Evolutionary conservation across 2,888 invertebrate genomes (phyloP).

Genomic region (Ypsolopha sequella): DNA sequence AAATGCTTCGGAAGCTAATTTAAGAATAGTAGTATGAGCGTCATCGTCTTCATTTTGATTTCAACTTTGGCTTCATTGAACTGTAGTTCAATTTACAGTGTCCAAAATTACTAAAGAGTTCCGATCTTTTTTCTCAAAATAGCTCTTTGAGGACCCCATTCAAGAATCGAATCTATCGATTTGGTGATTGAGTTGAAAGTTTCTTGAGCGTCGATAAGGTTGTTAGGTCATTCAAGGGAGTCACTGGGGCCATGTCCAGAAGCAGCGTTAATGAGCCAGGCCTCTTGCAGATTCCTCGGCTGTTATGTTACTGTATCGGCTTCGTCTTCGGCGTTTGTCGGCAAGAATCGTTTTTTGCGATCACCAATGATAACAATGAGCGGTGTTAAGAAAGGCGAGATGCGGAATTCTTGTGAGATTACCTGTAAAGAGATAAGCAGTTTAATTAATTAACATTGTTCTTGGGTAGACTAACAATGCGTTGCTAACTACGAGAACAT

Average conservation of each 20-base stretch:
- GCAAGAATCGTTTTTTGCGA: conserved; percentile 62
- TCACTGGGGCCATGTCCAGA: conserved; percentile 14
- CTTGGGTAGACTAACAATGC: conserved; percentile 12
- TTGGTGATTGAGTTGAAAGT: background rate
- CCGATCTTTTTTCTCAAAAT: conserved; percentile 4
- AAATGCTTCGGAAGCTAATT: background rate
- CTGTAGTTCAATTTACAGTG: background rate
- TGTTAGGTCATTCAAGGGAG: background rate
- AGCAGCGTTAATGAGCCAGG: conserved; percentile 65
- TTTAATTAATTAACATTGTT: conserved; percentile 45
- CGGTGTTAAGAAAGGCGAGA: conserved; percentile 47
- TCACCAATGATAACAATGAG: conserved; percentile 60
- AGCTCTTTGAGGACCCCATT: background rate
- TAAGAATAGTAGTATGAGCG: background rate
- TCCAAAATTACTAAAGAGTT: background rate
- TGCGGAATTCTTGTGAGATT: conserved; percentile 43
- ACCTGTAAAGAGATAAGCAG: conserved; percentile 37
- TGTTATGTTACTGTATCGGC: conserved; percentile 45
- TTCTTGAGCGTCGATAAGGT: background rate
- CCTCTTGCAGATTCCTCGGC: conserved; percentile 52
- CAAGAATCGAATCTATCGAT: background rate
- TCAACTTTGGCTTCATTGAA: background rate
- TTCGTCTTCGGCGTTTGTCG: conserved; percentile 53
- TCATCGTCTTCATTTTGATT: background rate
- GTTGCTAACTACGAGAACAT: no score